Evolutionary conservation across 2,888 invertebrate species (phyloP), one percentile per base, ranked within the genome.

Genomic region (Himalopsyche japonica): DNA sequence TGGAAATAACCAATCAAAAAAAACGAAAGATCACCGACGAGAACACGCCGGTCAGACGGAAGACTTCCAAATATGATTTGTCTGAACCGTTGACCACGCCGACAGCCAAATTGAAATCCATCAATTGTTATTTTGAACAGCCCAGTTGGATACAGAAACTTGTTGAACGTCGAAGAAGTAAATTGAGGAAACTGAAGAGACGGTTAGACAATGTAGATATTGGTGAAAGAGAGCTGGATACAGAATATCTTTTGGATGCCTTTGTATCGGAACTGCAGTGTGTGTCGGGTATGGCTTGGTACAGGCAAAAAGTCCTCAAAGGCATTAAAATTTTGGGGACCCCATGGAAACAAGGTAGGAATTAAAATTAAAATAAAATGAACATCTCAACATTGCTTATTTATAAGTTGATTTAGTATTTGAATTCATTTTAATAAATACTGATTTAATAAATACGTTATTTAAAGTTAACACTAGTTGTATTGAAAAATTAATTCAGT

Each of bases 1-100:
- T 30, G 7, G 76, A n/a, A 32, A 49, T 37, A 48, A 12, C 34
- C 30, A 79, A 79, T 4, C 70, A 43, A 27, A 80, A 81, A 77
- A 86, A 86, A 80, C 80, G 86, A 12, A 86, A 85, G 85, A n/a
- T 70, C 20, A n/a, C 70, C 3, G 79, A 79, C 78, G 83, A 78
- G n/a, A 32, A 76, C 5, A 49, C 81, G 2, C 64, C 79, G 24
- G 34, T 77, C n/a, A 84, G 84, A 78, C 8, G 49, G n/a, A 86
- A 83, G 64, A 76, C 32, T 15, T 85, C 82, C 4, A 86, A 85
- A 80, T 86, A 78, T 32, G 83, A 85, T 49, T 79, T 85, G 47
- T 43, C 49, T 0, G 34, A 79, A n/a, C 81, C 30, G 1, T 57
- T 86, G 2, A 30, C 80, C 3, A 84, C 84, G 1, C 84, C 85